Conservation (phyloP, 2,113 vertebrate genomes). For the Microcebus lehilahytsara region DNA sequence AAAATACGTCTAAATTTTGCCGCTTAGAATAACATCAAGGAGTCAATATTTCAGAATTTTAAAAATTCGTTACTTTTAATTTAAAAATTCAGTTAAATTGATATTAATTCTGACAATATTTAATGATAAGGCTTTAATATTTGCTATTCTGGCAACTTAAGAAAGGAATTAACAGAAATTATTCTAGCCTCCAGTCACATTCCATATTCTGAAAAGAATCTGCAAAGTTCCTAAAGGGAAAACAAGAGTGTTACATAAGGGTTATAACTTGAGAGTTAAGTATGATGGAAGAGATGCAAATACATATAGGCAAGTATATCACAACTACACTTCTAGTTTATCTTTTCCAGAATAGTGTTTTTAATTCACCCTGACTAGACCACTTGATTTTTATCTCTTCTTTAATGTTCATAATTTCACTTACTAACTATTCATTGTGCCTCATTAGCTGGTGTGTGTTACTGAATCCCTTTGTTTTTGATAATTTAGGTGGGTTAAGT, state of each 20-base stretch:
- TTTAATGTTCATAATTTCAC: constrained; percentile 27
- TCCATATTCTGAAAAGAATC: constrained; percentile 17
- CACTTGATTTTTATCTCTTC: constrained; percentile 10
- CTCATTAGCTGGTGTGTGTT: constrained; percentile 31
- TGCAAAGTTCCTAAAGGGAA: neutral
- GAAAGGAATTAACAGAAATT: constrained; percentile 31
- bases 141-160: constrained; percentile 26
- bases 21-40: constrained; percentile 87
- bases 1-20: constrained; percentile 94
- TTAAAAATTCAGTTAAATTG: constrained; percentile 44
- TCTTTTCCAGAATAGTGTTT: neutral
- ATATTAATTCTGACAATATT: neutral
- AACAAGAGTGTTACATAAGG: neutral
- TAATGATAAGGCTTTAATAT: constrained; percentile 8
- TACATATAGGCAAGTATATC: neutral
- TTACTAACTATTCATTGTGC: neutral
- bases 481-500: neutral
- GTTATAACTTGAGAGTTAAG: neutral
- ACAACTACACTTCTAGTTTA: neutral
- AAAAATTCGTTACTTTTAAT: constrained; percentile 47
- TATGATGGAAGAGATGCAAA: neutral
- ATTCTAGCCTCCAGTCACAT: neutral
- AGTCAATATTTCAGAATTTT: constrained; percentile 68
- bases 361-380: neutral
- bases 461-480: neutral